phyloP scores from a whole-genome alignment of 2,797 vertebrate genomes.

The Coccyzus lansbergi region DNA sequence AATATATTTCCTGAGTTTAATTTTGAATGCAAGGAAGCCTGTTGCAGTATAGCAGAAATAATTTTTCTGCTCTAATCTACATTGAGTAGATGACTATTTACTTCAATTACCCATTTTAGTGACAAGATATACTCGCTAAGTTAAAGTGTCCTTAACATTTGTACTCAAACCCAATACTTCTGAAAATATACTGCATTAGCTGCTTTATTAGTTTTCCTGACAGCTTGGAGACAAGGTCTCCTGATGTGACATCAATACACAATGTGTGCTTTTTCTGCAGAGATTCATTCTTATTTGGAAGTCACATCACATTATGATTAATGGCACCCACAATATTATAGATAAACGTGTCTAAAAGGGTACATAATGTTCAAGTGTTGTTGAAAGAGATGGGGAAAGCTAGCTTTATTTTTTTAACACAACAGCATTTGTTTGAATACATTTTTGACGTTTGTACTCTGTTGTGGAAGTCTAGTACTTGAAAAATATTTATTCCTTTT shows the following conservation, averaged over 20 bases:
- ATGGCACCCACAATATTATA: neutral
- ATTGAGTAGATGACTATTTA: neutral
- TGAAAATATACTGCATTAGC: neutral
- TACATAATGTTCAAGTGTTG: neutral
- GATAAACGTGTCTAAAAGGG: neutral
- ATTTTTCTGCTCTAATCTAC: neutral
- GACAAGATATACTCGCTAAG: constrained; percentile 28
- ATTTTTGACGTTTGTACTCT: neutral
- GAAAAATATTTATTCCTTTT: neutral
- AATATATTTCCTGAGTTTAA: neutral
- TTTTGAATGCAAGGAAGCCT: neutral
- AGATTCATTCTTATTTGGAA: neutral
- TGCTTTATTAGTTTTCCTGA: constrained; percentile 33
- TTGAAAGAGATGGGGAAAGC: neutral
- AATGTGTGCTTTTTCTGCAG: neutral
- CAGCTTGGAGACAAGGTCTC: neutral
- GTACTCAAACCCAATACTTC: neutral
- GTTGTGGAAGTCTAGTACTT: neutral
- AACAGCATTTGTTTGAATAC: neutral
- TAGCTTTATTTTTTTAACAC: neutral
- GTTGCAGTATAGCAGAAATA: neutral
- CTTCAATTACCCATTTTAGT: constrained; percentile 12
- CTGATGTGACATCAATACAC: neutral
- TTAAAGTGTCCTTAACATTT: constrained; percentile 10
- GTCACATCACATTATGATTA: neutral